phyloP scores from a whole-genome alignment of 2,888 invertebrate species.

The Phoronis australis region DNA sequence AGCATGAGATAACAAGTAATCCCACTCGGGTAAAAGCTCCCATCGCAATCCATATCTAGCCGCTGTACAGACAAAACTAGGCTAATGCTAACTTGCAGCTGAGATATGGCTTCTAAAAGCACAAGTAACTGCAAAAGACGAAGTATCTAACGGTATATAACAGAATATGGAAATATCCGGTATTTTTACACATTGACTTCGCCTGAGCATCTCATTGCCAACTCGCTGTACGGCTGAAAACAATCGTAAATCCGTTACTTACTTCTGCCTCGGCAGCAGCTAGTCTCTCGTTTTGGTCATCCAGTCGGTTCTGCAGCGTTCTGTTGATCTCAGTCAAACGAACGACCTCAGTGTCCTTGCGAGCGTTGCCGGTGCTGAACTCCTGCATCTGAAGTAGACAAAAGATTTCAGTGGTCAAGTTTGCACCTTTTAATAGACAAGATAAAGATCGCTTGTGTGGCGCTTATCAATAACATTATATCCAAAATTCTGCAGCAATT shows the following conservation, averaged over 20 bases:
- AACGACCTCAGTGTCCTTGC: constrained; percentile 54
- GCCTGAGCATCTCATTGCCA: no score
- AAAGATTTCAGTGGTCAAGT: not conserved
- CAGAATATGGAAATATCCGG: no score
- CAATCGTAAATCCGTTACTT: constrained; percentile 16
- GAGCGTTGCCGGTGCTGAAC: constrained; percentile 55
- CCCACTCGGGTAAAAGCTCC: not conserved
- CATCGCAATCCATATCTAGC: not conserved
- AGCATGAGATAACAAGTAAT: not conserved
- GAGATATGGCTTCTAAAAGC: not conserved
- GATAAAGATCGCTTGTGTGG: no score
- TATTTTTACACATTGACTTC: no score
- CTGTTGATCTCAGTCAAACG: constrained; percentile 55
- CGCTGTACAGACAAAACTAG: not conserved
- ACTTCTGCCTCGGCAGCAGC: constrained; percentile 56
- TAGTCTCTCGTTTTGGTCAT: constrained; percentile 53
- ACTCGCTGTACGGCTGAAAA: not conserved
- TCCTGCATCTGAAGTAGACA: constrained; percentile 53
- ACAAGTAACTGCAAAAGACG: not conserved
- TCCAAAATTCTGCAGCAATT: no score
- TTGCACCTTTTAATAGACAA: no score
- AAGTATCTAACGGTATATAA: no score
- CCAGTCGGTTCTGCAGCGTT: constrained; percentile 52
- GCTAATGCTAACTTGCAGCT: not conserved
- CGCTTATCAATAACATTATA: no score